A percentile compares a stretch with the other conserved stretches of the same genome.
Evolutionary conservation across 2,797 vertebrate species (phyloP).

Genomic region (Poecilia wingei): DNA sequence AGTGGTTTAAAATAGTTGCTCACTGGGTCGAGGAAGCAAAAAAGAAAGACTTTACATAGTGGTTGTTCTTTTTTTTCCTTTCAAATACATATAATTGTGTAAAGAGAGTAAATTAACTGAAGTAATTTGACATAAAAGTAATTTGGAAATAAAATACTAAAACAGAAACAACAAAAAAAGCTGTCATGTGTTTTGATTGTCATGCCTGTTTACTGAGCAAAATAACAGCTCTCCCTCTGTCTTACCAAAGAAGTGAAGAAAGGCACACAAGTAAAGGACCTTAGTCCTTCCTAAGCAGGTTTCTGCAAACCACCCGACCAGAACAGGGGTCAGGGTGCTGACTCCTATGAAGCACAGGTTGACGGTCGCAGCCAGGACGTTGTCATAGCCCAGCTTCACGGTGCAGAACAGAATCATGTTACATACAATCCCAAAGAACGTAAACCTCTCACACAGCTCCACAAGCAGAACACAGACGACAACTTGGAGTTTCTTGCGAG

Average conservation of each 20-base stretch:
- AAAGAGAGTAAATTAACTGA: neutral
- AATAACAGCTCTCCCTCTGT: neutral
- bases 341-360: slow-evolving; percentile 90
- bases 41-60: neutral
- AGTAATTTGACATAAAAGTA: neutral
- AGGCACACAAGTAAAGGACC: slow-evolving; percentile 84
- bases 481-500: slow-evolving; percentile 82
- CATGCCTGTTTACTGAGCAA: too few relatives aligned
- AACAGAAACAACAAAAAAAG: neutral
- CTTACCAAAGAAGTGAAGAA: slow-evolving; percentile 94
- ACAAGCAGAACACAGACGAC: slow-evolving; percentile 88
- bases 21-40: too few relatives aligned
- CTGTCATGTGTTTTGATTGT: neutral
- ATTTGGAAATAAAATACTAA: neutral
- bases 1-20: neutral
- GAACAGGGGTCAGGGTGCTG: slow-evolving; percentile 82
- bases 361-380: slow-evolving; percentile 86
- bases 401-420: slow-evolving; percentile 95
- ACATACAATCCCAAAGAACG: slow-evolving; percentile 92
- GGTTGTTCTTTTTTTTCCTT: neutral
- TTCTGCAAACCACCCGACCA: slow-evolving; percentile 87
- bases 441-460: slow-evolving; percentile 91
- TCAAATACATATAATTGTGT: neutral
- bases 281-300: slow-evolving; percentile 83
- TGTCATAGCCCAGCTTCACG: slow-evolving; percentile 85